phyloP scores from a whole-genome alignment of 2,888 invertebrate genomes.

The Phalera bucephala region DNA sequence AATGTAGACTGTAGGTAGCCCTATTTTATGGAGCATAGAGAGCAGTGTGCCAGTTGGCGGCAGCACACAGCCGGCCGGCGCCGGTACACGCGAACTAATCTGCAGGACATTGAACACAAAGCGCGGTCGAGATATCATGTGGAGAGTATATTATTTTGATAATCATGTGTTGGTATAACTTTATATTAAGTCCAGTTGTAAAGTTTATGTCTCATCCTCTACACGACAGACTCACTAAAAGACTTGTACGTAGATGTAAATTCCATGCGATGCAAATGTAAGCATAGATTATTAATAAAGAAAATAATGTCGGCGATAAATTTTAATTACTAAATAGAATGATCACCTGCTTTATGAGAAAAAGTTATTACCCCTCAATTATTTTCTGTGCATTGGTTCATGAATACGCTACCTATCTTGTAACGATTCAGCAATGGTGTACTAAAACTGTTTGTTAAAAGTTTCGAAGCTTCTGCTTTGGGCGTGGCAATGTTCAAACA shows the following conservation, averaged over 20 bases:
- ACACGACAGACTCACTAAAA: conserved; percentile 28
- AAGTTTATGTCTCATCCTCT: conserved; percentile 10
- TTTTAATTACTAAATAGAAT: conserved; percentile 15
- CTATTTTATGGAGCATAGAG: conserved; percentile 58
- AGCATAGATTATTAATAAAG: conserved; percentile 15
- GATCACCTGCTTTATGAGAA: conserved; percentile 23
- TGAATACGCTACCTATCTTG: conserved; percentile 37
- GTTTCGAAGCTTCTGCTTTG: conserved; percentile 28
- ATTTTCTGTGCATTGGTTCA: conserved; percentile 26
- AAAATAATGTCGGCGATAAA: conserved; percentile 26
- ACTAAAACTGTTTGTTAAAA: conserved; percentile 32
- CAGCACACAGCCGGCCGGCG: conserved; percentile 15
- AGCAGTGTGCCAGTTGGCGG: conserved; percentile 40
- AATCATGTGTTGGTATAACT: conserved; percentile 14
- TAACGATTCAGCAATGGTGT: conserved; percentile 29
- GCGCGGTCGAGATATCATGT: conserved; percentile 6
- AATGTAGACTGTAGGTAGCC: conserved; percentile 76
- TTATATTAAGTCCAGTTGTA: conserved; percentile 13
- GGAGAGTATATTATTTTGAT: conserved; percentile 7
- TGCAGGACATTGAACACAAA: conserved; percentile 9
- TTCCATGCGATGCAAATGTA: conserved; percentile 24
- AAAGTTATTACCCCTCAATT: conserved; percentile 28
- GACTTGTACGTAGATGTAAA: conserved; percentile 31
- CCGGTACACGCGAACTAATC: background rate
- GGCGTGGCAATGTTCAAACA: conserved; percentile 26